A percentile compares a stretch with the other conserved stretches of the same genome.
phyloP scores from a whole-genome alignment of 2,113 vertebrate genomes.

The Bubalus kerabau region DNA sequence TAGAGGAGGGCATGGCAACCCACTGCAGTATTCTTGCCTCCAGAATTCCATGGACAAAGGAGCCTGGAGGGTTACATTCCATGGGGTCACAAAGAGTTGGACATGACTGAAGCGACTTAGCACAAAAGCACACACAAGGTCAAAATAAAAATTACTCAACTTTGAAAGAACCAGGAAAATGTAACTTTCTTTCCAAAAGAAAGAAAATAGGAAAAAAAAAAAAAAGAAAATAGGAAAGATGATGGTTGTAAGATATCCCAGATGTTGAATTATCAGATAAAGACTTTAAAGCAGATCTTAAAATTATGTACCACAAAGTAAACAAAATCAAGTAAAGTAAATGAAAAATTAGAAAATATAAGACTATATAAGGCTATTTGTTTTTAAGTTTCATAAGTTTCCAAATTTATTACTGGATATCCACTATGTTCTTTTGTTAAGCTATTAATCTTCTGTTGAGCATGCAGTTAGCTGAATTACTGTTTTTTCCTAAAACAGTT shows the following conservation, averaged over 20 bases:
- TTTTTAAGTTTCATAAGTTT: slow-evolving; percentile 1
- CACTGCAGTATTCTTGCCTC: neutral
- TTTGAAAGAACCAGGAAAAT: neutral
- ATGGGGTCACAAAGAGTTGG: neutral
- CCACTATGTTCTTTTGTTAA: neutral
- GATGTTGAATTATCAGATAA: neutral
- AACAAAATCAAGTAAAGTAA: neutral
- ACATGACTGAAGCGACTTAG: neutral
- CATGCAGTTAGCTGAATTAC: neutral
- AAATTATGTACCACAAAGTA: neutral
- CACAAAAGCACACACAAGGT: neutral
- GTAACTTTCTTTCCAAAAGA: neutral
- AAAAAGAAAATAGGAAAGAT: neutral
- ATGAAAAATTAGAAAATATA: neutral
- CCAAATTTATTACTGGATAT: neutral
- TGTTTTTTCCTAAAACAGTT: neutral
- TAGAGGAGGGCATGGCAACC: neutral
- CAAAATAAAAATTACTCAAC: neutral
- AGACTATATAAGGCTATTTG: neutral
- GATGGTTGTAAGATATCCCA: neutral
- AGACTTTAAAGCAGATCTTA: neutral
- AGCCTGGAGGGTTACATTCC: neutral
- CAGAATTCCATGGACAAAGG: neutral
- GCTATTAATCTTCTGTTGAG: neutral
- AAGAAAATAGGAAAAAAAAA: neutral